Conservation (phyloP, 2,113 vertebrate species). For the Apaloderma vittatum region DNA sequence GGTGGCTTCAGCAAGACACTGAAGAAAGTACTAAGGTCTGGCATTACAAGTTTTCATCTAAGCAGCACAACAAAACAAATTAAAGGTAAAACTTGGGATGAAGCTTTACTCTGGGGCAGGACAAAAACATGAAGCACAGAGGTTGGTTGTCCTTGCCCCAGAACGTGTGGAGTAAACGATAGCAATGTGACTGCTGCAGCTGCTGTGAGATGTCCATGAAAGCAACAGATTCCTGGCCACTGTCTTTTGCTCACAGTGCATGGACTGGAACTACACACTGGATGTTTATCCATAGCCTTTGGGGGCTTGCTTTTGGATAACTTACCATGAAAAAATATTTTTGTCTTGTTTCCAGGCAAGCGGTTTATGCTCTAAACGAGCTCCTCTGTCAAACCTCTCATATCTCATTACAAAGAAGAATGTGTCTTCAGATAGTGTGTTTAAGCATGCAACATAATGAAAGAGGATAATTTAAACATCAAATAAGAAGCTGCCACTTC, state of each 20-base stretch:
- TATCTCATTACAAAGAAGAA: background rate
- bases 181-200: background rate
- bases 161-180: rapidly evolving
- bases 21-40: background rate
- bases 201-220: background rate
- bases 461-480: constrained; percentile 30
- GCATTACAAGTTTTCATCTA: background rate
- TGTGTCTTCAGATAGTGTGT: background rate
- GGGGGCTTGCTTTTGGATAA: background rate
- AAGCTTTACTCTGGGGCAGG: background rate
- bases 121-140: background rate
- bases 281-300: background rate
- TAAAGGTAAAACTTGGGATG: background rate
- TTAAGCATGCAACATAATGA: constrained; percentile 16
- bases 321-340: background rate
- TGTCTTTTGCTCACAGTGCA: background rate
- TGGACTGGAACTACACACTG: background rate
- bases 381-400: background rate
- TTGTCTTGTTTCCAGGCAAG: background rate
- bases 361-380: constrained; percentile 5
- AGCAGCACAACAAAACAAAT: background rate
- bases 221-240: background rate
- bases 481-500: constrained; percentile 15
- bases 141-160: background rate
- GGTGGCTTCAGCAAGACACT: background rate